phyloP scores from a whole-genome alignment of 2,797 vertebrate genomes.

The Manis javanica region DNA sequence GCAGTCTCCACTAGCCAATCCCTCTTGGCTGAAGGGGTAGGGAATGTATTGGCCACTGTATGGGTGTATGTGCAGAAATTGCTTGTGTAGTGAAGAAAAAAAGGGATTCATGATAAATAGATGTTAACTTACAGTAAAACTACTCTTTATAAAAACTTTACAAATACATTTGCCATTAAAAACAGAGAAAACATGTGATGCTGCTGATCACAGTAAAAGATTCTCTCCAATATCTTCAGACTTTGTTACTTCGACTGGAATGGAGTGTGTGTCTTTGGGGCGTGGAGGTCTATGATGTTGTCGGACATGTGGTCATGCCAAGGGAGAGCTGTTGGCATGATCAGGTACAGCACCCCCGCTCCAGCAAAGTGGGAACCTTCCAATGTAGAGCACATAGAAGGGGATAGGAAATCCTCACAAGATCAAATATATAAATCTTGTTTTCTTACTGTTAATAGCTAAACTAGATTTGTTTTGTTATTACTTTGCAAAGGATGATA shows the following conservation, averaged over 20 bases:
- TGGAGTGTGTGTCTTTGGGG: neutral
- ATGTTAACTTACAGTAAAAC: neutral
- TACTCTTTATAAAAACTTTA: neutral
- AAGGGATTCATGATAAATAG: neutral
- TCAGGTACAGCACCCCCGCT: accelerated
- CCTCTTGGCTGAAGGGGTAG: neutral
- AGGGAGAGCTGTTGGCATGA: neutral
- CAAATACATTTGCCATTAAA: neutral
- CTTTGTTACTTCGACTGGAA: neutral
- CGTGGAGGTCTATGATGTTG: neutral
- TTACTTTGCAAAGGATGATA: neutral
- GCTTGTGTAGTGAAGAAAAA: neutral
- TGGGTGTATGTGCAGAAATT: neutral
- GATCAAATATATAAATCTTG: neutral
- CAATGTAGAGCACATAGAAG: neutral
- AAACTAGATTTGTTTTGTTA: neutral
- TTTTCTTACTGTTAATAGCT: neutral
- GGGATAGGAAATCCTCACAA: neutral
- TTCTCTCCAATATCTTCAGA: neutral
- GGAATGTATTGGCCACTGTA: neutral
- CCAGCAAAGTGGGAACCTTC: accelerated
- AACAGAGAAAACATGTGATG: neutral
- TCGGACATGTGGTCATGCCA: neutral
- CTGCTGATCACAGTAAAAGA: neutral
- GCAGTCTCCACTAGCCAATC: neutral